These are phyloP conservation scores for Timema cristinae DNA, from an alignment of 2,888 invertebrate species.

Conservation along the genomic window DNA sequence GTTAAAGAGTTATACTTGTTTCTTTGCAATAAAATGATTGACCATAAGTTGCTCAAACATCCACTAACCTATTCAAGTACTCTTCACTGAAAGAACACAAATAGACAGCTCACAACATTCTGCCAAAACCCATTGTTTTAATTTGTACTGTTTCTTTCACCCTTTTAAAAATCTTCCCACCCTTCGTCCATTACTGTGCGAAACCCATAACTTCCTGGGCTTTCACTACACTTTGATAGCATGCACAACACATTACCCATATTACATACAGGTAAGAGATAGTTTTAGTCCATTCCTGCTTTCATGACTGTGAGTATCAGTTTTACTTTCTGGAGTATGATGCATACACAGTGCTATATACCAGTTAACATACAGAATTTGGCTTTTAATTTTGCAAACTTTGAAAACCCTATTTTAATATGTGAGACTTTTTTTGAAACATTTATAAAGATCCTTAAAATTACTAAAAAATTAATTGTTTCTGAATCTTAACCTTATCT, in stretches of 20 bases:
- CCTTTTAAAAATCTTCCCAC: neutral
- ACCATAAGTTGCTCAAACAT: too few species aligned
- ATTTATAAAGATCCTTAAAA: slow-evolving; percentile 5
- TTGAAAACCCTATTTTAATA: slow-evolving; percentile 4
- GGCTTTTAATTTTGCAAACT: slow-evolving; percentile 10
- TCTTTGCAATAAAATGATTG: slow-evolving; percentile 10
- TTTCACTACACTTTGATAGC: slow-evolving; percentile 9
- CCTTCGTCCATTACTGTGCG: neutral
- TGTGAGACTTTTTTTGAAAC: neutral
- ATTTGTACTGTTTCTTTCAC: slow-evolving; percentile 9
- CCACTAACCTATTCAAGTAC: too few species aligned
- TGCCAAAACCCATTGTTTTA: neutral
- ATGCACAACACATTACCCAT: neutral
- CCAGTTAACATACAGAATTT: slow-evolving; percentile 10
- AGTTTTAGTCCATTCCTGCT: neutral
- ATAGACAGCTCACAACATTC: too few species aligned
- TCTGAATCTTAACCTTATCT: neutral
- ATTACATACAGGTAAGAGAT: slow-evolving; percentile 3
- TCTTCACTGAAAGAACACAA: too few species aligned
- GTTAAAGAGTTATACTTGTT: slow-evolving; percentile 8
- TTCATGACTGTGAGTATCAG: neutral
- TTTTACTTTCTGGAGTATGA: slow-evolving; percentile 13
- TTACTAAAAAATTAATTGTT: neutral
- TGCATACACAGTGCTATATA: neutral
- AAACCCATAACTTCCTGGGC: neutral